Percentiles rank a stretch among this genome's conserved stretches.
Conservation (phyloP, 2,888 invertebrate species). For the Oxytorus armatus region DNA sequence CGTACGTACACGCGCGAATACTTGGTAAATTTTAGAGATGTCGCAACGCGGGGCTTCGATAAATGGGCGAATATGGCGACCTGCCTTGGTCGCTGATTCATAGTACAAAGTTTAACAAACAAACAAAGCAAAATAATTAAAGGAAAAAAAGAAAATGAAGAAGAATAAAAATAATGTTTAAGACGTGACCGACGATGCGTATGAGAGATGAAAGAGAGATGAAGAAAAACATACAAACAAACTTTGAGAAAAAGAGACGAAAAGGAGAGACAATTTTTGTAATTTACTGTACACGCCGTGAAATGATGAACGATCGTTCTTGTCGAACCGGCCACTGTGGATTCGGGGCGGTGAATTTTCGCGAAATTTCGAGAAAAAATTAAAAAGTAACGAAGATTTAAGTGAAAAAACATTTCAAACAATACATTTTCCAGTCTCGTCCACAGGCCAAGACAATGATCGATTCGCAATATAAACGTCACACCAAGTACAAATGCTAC, state of each 20-base stretch:
- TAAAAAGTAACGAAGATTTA: neutral
- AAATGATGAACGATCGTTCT: constrained; percentile 65
- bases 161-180: constrained; percentile 79
- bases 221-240: constrained; percentile 53
- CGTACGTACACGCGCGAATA: constrained; percentile 69
- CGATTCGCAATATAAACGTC: constrained; percentile 78
- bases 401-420: constrained; percentile 16
- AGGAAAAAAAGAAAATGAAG: constrained; percentile 37
- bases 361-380: neutral
- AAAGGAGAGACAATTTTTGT: constrained; percentile 72
- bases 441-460: constrained; percentile 63
- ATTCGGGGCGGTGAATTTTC: constrained; percentile 57
- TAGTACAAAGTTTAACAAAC: constrained; percentile 81
- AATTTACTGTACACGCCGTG: constrained; percentile 75
- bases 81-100: constrained; percentile 77
- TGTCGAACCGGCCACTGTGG: constrained; percentile 53
- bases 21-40: constrained; percentile 65
- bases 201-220: constrained; percentile 52
- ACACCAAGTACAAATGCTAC: constrained; percentile 83
- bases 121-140: constrained; percentile 56
- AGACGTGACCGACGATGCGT: constrained; percentile 71
- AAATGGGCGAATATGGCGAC: constrained; percentile 72
- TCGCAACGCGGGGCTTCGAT: constrained; percentile 79
- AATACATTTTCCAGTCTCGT: constrained; percentile 40
- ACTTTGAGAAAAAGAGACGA: constrained; percentile 25